Percentiles rank a stretch among this genome's conserved stretches.
These are phyloP conservation scores for Leptopilina clavipes DNA, from an alignment of 1,140 invertebrate species.

Conservation along the genomic window DNA sequence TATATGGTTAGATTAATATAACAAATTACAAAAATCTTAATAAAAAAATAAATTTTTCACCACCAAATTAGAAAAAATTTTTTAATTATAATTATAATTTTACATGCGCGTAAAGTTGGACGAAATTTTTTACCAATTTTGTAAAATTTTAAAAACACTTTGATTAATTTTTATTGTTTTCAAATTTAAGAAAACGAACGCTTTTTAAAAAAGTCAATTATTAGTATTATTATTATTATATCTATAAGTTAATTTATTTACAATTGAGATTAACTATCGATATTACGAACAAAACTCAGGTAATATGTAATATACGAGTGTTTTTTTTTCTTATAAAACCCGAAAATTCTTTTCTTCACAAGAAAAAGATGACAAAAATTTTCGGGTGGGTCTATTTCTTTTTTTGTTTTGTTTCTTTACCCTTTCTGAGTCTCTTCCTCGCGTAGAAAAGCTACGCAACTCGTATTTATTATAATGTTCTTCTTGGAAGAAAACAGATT, in stretches of 20 bases:
- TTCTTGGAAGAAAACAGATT: constrained; percentile 36
- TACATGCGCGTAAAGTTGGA: background rate
- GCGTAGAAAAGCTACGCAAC: background rate
- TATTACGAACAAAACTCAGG: constrained; percentile 55
- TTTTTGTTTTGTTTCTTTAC: background rate
- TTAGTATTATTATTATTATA: constrained; percentile 19
- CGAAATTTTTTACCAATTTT: background rate
- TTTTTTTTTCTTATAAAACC: background rate
- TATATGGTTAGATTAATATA: background rate
- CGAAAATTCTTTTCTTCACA: background rate
- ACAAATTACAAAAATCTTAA: background rate
- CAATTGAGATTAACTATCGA: constrained; percentile 55
- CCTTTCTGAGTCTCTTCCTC: constrained; percentile 18
- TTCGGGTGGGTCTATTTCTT: background rate
- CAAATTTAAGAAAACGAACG: background rate
- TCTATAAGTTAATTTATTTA: constrained; percentile 61
- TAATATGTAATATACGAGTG: constrained; percentile 48
- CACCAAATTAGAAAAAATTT: too few relatives aligned
- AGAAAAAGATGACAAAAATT: background rate
- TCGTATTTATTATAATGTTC: background rate
- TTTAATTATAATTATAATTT: too few relatives aligned
- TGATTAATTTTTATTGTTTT: background rate
- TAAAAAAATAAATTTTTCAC: too few relatives aligned
- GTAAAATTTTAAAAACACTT: background rate
- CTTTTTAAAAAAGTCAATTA: constrained; percentile 10